Conservation (phyloP, 2,888 invertebrate species). For the Acleris literana region DNA sequence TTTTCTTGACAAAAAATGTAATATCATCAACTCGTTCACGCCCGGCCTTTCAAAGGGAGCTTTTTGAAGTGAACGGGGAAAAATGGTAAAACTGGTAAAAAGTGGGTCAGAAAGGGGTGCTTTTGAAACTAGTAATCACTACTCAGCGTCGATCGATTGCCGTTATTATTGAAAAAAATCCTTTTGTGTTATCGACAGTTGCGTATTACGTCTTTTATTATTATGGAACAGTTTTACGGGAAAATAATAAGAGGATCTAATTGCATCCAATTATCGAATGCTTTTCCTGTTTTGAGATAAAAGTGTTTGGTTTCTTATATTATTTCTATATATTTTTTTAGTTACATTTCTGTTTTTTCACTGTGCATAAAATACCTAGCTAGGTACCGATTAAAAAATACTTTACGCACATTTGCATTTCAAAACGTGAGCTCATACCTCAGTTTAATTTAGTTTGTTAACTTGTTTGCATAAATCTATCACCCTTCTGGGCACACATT, state of each 20-base stretch:
- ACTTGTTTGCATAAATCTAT: too few species aligned
- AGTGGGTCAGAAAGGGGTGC: conserved; percentile 84
- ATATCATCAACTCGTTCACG: conserved; percentile 85
- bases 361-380: too few species aligned
- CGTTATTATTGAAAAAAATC: conserved; percentile 77
- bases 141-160: conserved; percentile 80
- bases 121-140: conserved; percentile 82
- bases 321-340: not conserved
- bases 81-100: conserved; percentile 81
- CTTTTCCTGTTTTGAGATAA: not conserved
- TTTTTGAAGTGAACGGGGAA: conserved; percentile 71
- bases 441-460: too few species aligned
- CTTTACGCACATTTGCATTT: too few species aligned
- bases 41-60: conserved; percentile 80
- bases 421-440: too few species aligned
- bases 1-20: conserved; percentile 78
- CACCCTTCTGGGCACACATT: too few species aligned
- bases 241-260: conserved; percentile 52
- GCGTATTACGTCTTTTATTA: conserved; percentile 69
- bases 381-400: too few species aligned
- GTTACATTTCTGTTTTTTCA: too few species aligned
- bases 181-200: conserved; percentile 68
- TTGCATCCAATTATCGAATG: conserved; percentile 30
- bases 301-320: not conserved
- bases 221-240: conserved; percentile 40